Conservation (phyloP, 2,888 invertebrate genomes). For the Cerceris ruficornis region DNA sequence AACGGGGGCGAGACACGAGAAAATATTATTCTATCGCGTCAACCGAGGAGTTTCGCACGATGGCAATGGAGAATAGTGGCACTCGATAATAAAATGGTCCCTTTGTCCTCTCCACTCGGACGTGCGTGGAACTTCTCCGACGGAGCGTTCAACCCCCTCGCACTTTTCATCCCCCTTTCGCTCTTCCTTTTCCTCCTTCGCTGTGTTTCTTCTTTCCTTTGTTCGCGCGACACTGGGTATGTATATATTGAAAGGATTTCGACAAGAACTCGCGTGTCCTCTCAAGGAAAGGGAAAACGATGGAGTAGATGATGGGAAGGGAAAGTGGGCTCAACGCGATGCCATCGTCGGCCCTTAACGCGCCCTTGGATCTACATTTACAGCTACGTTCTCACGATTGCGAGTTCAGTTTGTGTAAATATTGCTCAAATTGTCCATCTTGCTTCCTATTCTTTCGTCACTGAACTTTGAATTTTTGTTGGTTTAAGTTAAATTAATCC, state of each 20-base stretch:
- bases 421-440: constrained; percentile 20
- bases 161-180: constrained; percentile 45
- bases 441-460: not conserved
- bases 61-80: constrained; percentile 42
- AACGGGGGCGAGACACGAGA: constrained; percentile 52
- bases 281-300: constrained; percentile 37
- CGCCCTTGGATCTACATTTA: constrained; percentile 38
- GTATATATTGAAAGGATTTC: constrained; percentile 69
- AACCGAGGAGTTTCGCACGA: constrained; percentile 41
- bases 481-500: no score
- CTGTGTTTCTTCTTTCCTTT: constrained; percentile 1
- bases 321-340: constrained; percentile 38
- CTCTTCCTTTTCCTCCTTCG: constrained; percentile 35
- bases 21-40: constrained; percentile 73
- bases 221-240: constrained; percentile 21
- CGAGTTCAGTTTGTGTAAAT: constrained; percentile 27
- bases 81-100: constrained; percentile 73
- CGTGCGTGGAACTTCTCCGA: constrained; percentile 57
- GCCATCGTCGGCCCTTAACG: constrained; percentile 59
- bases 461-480: no score
- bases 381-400: constrained; percentile 11
- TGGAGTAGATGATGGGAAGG: constrained; percentile 18
- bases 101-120: constrained; percentile 62
- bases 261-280: constrained; percentile 62
- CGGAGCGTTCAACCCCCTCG: constrained; percentile 44